Percentiles rank a stretch among this genome's conserved stretches.
Conservation (phyloP, 1,140 invertebrate species). For the Bombus sylvicola region DNA sequence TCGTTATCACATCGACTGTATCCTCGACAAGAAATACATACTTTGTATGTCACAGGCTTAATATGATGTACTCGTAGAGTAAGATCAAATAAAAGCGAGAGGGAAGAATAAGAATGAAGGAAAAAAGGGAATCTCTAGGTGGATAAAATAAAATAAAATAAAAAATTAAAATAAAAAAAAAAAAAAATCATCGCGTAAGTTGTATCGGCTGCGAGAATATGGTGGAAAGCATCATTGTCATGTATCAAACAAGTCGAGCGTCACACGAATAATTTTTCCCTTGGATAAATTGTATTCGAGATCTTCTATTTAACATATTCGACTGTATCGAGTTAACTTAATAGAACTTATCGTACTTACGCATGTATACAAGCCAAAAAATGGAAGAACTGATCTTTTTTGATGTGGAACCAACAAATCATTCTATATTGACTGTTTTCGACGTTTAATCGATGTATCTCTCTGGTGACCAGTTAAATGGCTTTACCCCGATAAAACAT, state of each 20-base stretch:
- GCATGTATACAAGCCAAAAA: neutral
- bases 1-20: slow-evolving; percentile 40
- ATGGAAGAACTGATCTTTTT: slow-evolving; percentile 16
- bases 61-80: slow-evolving; percentile 43
- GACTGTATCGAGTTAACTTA: neutral
- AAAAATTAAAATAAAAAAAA: neutral
- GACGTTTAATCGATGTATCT: slow-evolving; percentile 36
- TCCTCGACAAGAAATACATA: slow-evolving; percentile 31
- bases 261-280: neutral
- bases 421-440: slow-evolving; percentile 5
- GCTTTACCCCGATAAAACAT: neutral
- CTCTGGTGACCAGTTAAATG: slow-evolving; percentile 25
- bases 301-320: neutral
- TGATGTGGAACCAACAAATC: slow-evolving; percentile 13
- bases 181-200: neutral
- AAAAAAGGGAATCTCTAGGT: neutral
- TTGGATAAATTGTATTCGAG: neutral
- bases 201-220: neutral
- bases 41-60: slow-evolving; percentile 42
- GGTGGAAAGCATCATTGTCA: neutral
- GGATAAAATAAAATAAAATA: neutral
- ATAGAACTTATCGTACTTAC: neutral
- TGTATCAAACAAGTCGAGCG: neutral
- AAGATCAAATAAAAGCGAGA: slow-evolving; percentile 32
- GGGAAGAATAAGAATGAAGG: neutral